These are phyloP conservation scores for Phengaris arion DNA, from an alignment of 2,888 invertebrate genomes.

Conservation along the genomic window DNA sequence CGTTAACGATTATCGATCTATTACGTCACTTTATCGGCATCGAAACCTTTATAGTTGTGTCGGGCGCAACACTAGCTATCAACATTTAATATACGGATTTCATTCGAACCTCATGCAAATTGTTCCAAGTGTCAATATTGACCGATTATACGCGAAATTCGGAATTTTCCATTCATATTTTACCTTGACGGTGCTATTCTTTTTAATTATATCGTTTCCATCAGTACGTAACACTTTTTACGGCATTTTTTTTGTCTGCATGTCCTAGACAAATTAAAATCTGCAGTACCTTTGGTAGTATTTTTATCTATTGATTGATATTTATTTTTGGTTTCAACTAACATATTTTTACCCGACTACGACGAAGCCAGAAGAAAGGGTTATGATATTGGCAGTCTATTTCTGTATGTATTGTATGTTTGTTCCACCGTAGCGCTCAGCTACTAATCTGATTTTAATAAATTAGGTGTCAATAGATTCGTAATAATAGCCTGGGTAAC, in stretches of 20 bases:
- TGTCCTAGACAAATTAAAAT: too few relatives aligned
- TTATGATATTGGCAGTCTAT: too few relatives aligned
- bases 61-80: background rate
- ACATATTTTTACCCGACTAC: too few relatives aligned
- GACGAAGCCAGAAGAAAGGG: too few relatives aligned
- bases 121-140: constrained; percentile 33
- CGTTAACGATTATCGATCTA: background rate
- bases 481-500: too few relatives aligned
- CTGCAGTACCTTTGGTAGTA: too few relatives aligned
- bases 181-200: constrained; percentile 22
- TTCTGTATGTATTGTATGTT: too few relatives aligned
- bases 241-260: background rate
- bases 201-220: constrained; percentile 25
- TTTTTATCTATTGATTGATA: too few relatives aligned
- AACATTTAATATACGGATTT: constrained; percentile 19
- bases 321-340: too few relatives aligned
- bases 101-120: constrained; percentile 16
- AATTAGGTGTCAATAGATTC: too few relatives aligned
- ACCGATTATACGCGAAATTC: constrained; percentile 36
- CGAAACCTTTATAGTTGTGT: background rate
- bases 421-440: too few relatives aligned
- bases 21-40: background rate
- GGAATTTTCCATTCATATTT: constrained; percentile 33
- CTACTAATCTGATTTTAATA: too few relatives aligned
- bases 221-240: background rate